A percentile compares a stretch with the other conserved stretches of the same genome.
Conservation (phyloP, 1,140 invertebrate species). For the Dufourea novaeangliae region DNA sequence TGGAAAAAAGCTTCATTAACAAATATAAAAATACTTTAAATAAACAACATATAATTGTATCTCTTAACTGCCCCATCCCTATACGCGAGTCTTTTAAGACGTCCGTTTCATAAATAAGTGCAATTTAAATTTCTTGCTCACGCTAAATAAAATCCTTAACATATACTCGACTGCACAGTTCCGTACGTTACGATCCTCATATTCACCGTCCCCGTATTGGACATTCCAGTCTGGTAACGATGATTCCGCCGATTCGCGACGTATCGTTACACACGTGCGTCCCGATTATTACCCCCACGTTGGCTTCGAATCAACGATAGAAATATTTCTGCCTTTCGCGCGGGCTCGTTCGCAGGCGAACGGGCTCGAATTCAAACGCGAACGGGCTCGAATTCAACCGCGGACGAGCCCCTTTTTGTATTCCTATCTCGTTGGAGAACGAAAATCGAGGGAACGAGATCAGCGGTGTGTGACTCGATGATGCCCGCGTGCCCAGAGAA, state of each 20-base stretch:
- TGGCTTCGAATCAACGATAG: background rate
- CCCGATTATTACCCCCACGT: background rate
- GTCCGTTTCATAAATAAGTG: too few relatives aligned
- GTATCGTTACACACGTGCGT: background rate
- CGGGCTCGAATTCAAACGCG: slow-evolving; percentile 19
- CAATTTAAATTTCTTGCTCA: too few relatives aligned
- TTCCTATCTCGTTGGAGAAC: slow-evolving; percentile 15
- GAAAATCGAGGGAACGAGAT: slow-evolving; percentile 34
- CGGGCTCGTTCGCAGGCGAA: background rate
- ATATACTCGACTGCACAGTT: too few relatives aligned
- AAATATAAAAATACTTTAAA: too few relatives aligned
- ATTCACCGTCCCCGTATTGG: background rate
- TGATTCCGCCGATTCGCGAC: background rate
- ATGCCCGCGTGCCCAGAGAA: background rate
- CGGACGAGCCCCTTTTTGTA: slow-evolving; percentile 21
- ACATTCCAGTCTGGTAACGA: background rate
- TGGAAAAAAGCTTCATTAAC: too few relatives aligned
- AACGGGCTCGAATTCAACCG: background rate
- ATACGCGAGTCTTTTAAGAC: too few relatives aligned
- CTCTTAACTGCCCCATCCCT: too few relatives aligned
- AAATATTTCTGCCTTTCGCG: slow-evolving; percentile 24
- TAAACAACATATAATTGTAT: too few relatives aligned
- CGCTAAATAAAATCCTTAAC: too few relatives aligned
- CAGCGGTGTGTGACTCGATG: slow-evolving; percentile 27
- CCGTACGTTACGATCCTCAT: background rate